These are phyloP conservation scores for Eciton burchellii DNA, from an alignment of 1,140 invertebrate genomes.

Conservation along the genomic window DNA sequence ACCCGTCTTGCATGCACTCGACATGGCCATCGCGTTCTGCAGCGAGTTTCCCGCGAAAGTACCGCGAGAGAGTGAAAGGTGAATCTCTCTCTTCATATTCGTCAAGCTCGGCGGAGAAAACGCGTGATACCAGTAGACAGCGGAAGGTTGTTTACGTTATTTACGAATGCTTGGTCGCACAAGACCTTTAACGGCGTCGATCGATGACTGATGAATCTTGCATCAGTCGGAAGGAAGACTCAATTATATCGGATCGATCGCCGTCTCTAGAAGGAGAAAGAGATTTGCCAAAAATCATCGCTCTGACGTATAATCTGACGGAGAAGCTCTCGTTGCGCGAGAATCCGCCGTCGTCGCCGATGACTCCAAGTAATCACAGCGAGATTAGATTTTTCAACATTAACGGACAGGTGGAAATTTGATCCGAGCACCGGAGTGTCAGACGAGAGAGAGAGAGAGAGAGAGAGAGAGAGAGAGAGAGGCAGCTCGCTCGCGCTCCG, in stretches of 20 bases:
- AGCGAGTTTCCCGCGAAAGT: neutral
- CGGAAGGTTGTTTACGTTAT: neutral
- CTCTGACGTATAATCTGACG: too few species aligned
- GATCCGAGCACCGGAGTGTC: neutral
- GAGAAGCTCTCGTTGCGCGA: too few species aligned
- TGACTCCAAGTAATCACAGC: too few species aligned
- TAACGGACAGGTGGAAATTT: neutral
- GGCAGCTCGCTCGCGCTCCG: too few species aligned
- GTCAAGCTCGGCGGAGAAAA: neutral
- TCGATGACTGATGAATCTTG: too few species aligned
- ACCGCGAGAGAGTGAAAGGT: conserved; percentile 16
- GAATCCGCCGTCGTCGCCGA: too few species aligned
- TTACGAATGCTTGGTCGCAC: neutral
- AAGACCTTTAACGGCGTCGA: conserved; percentile 18
- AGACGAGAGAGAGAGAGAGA: too few species aligned
- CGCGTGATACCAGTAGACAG: neutral
- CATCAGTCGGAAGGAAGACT: too few species aligned
- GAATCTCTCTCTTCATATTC: conserved; percentile 16
- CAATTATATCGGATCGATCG: too few species aligned
- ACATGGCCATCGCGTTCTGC: neutral
- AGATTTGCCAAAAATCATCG: too few species aligned
- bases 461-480: too few species aligned
- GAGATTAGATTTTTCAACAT: conserved; percentile 6
- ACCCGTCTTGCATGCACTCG: conserved; percentile 4
- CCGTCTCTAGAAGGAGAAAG: neutral